These are phyloP conservation scores for Rhizomys pruinosus DNA, from an alignment of 2,113 vertebrate species.

Conservation along the genomic window DNA sequence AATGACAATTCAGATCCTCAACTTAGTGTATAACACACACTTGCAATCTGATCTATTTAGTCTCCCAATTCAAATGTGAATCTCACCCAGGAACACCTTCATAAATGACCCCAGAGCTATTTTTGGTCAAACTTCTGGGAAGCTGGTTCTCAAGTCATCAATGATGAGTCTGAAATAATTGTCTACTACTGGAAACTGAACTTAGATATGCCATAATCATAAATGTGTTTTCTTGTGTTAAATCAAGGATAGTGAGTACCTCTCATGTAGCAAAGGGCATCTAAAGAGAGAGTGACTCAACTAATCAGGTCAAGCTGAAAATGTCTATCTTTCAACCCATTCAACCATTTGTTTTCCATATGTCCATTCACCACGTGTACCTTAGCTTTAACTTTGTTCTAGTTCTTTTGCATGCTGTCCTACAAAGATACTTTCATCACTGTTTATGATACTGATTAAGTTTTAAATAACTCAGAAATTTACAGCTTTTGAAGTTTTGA, in stretches of 20 bases:
- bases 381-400: not conserved
- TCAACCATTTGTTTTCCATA: not conserved
- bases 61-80: not conserved
- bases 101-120: not conserved
- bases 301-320: not conserved
- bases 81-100: not conserved
- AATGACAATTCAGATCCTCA: not conserved
- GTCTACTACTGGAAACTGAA: not conserved
- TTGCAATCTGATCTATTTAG: not conserved
- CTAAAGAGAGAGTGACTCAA: not conserved
- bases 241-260: not conserved
- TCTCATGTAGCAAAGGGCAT: not conserved
- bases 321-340: not conserved
- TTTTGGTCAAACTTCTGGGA: not conserved
- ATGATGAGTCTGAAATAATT: not conserved
- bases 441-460: not conserved
- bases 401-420: not conserved
- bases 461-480: not conserved
- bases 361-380: not conserved
- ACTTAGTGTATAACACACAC: not conserved
- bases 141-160: not conserved
- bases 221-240: not conserved
- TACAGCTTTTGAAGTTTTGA: not conserved
- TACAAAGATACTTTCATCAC: not conserved
- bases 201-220: not conserved